Base-by-base conservation (phyloP, 2,888 invertebrate genomes). In the Pristionchus fissidentatus region DNA sequence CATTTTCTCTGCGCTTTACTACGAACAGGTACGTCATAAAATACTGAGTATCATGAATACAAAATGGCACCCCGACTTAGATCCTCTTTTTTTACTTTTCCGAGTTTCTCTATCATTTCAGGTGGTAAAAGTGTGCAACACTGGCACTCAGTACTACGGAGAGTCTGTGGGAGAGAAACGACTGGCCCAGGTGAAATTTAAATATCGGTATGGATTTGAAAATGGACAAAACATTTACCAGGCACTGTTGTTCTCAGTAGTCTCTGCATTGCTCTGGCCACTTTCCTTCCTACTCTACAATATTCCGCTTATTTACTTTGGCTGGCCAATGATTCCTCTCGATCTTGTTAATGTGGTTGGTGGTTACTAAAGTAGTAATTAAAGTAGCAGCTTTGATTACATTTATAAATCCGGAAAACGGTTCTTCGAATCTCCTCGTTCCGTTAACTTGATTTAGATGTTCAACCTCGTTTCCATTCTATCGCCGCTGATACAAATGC, bases 341-440 rank as follows among this genome's bases (percentile, higher is more conserved):
- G 62, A 66, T 66, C 19, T 66, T 32, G 62, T 66, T 38, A 66
- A 38, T 32, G 62, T 66, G 62, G 62, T 66, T 38, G 35, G 62
- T n/a, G n/a, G n/a, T n/a, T n/a, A n/a, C n/a, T n/a, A n/a, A n/a
- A n/a, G n/a, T n/a, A n/a, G n/a, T n/a, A n/a, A n/a, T n/a, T n/a
- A n/a, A n/a, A n/a, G n/a, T n/a, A n/a, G 62, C 29, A 66, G 32
- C 3, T 46, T 46, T 10, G 15, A 46, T 46, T 7, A 10, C 10
- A 46, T 46, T 10, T 7, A 15, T 46, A 46, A 46, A 46, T 46
- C 46, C 7, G 22, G n/a, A 22, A 4, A 55, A 55, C 15, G n/a
- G 4, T 22, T 4, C n/a, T 22, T 15, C 7, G 22, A 55, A 22
- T 7, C 15, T 60, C 8, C 29, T 60, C 15, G n/a, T 52, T 52